Percentiles rank a stretch among this genome's conserved stretches.
Conservation (phyloP, 1,140 invertebrate genomes). For the Hydropsyche tenuis region DNA sequence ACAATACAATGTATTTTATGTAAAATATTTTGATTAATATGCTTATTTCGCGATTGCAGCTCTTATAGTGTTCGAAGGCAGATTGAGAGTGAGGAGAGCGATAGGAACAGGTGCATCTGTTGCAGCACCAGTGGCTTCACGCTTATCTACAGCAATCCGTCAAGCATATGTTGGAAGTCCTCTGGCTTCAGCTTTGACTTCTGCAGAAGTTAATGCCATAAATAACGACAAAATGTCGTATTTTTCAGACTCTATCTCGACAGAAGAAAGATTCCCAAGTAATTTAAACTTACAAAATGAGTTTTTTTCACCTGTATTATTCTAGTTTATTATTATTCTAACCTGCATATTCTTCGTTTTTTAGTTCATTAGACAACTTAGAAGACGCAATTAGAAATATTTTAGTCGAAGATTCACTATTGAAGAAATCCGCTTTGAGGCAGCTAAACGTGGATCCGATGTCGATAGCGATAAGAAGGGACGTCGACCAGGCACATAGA, state of each 20-base stretch:
- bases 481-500: conserved; percentile 61
- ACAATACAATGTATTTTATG: background rate
- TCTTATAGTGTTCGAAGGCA: conserved; percentile 72
- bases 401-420: conserved; percentile 71
- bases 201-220: conserved; percentile 71
- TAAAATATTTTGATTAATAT: conserved; percentile 2
- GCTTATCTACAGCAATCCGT: conserved; percentile 32
- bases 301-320: background rate
- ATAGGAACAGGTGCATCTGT: conserved; percentile 52
- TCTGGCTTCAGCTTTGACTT: conserved; percentile 68
- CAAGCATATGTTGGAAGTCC: conserved; percentile 57
- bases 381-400: conserved; percentile 73
- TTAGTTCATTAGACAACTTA: conserved; percentile 68
- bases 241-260: conserved; percentile 78
- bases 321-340: conserved; percentile 55
- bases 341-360: conserved; percentile 46
- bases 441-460: conserved; percentile 71
- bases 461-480: conserved; percentile 69
- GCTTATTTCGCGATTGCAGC: conserved; percentile 59
- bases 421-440: conserved; percentile 69
- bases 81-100: conserved; percentile 69
- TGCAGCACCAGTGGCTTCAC: conserved; percentile 55
- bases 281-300: conserved; percentile 32
- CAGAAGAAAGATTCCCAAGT: conserved; percentile 75
- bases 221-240: conserved; percentile 73